Conservation (phyloP, 92 coral and sea anemone species). For the Palythoa caribaeorum region DNA sequence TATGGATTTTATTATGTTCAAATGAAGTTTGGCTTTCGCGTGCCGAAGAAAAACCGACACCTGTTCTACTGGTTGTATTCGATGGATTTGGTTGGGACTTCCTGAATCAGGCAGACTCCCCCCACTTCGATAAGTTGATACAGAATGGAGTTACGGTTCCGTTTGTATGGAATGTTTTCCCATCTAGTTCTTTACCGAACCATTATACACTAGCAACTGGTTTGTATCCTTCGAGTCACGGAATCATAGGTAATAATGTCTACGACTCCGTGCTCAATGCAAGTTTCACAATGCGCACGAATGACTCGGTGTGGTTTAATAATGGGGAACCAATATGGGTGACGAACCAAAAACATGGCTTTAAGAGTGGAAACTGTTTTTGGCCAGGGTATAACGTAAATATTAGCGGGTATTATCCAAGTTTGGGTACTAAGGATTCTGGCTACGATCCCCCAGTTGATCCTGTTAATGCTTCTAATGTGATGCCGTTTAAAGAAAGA, state of each 20-base stretch:
- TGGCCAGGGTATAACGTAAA: constrained; percentile 87
- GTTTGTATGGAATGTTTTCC: constrained; percentile 84
- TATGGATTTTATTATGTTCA: not conserved
- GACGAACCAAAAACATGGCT: constrained; percentile 80
- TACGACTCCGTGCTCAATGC: constrained; percentile 75
- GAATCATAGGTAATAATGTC: constrained; percentile 74
- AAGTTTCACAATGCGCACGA: constrained; percentile 66
- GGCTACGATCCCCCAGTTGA: constrained; percentile 57
- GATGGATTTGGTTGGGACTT: constrained; percentile 96
- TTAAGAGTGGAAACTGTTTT: constrained; percentile 73
- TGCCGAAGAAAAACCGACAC: not conserved
- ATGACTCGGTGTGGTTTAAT: constrained; percentile 84
- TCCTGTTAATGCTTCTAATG: constrained; percentile 19
- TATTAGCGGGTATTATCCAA: constrained; percentile 54
- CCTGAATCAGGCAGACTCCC: constrained; percentile 69
- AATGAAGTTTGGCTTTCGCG: not conserved
- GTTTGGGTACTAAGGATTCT: constrained; percentile 50
- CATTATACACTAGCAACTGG: constrained; percentile 94
- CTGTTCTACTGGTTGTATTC: constrained; percentile 78
- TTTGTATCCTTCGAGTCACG: constrained; percentile 88
- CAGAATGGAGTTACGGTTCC: constrained; percentile 74
- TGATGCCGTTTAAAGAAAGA: constrained; percentile 66
- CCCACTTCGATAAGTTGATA: constrained; percentile 56
- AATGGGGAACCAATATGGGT: constrained; percentile 91
- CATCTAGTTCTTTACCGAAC: constrained; percentile 89